Conservation (phyloP, 2,888 invertebrate species). For the Aphidius colemani region DNA sequence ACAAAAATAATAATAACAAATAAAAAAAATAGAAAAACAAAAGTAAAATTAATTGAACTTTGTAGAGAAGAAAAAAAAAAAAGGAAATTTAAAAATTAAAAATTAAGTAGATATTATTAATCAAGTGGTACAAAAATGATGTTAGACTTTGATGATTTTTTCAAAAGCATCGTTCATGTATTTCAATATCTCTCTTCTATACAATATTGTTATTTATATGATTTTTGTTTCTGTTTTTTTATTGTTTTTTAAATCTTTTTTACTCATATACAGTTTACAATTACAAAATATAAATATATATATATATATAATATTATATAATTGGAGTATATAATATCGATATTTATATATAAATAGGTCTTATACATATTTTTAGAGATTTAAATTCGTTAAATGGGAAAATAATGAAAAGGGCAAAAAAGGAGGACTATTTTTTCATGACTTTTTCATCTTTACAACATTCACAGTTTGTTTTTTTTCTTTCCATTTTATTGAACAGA, state of each 20-base stretch:
- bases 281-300: conserved; percentile 57
- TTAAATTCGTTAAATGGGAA: conserved; percentile 27
- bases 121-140: conserved; percentile 58
- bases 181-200: conserved; percentile 61
- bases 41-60: conserved; percentile 17
- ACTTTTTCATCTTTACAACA: conserved; percentile 22
- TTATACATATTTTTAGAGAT: neutral
- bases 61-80: too few relatives aligned
- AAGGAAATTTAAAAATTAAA: conserved; percentile 6
- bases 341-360: conserved; percentile 31
- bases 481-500: conserved; percentile 37
- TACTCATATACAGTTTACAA: conserved; percentile 57
- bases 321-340: conserved; percentile 25
- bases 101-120: conserved; percentile 45
- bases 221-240: conserved; percentile 37
- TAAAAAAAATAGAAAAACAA: neutral
- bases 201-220: conserved; percentile 58
- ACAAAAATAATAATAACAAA: too few relatives aligned
- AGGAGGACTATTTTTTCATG: neutral
- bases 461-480: conserved; percentile 30
- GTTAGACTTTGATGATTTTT: conserved; percentile 56
- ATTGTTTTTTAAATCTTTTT: conserved; percentile 42
- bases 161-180: conserved; percentile 61
- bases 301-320: conserved; percentile 37
- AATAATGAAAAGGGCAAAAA: conserved; percentile 18